These are phyloP conservation scores for Mastomys natalensis DNA, from an alignment of 2,113 vertebrate species.

Conservation along the genomic window DNA sequence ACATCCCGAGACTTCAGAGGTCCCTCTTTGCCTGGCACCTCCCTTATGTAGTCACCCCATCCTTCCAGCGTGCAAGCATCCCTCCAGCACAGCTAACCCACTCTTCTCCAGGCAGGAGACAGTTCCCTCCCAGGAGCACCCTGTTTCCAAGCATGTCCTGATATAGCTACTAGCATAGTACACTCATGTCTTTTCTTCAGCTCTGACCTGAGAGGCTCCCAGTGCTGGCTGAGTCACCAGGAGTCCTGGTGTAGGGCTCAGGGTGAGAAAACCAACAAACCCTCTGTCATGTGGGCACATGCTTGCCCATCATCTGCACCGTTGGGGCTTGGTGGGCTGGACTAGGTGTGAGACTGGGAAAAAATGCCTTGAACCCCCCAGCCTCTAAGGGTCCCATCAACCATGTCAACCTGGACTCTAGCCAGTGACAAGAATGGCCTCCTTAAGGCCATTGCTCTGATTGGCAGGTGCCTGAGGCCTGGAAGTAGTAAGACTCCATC, in stretches of 20 bases:
- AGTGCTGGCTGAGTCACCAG: not conserved
- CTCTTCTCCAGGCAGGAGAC: not conserved
- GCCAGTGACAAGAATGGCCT: not conserved
- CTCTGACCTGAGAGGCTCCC: not conserved
- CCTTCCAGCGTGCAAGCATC: rapidly evolving
- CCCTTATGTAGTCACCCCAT: rapidly evolving
- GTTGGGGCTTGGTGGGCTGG: not conserved
- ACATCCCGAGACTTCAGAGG: not conserved
- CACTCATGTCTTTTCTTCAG: not conserved
- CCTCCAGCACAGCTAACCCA: too few relatives aligned
- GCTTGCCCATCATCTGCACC: not conserved
- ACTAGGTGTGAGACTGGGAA: not conserved
- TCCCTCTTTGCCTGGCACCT: not conserved
- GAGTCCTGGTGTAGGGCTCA: not conserved
- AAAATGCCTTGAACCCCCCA: too few relatives aligned
- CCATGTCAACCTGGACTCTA: not conserved
- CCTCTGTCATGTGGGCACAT: not conserved
- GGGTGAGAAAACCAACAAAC: not conserved
- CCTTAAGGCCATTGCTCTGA: not conserved
- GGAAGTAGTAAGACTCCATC: not conserved
- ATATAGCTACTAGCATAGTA: not conserved
- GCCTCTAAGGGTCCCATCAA: not conserved
- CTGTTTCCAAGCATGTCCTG: not conserved
- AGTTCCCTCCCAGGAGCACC: not conserved
- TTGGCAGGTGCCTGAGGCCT: not conserved